Evolutionary conservation across 2,113 vertebrate species (phyloP).

Genomic region (Colius striatus): DNA sequence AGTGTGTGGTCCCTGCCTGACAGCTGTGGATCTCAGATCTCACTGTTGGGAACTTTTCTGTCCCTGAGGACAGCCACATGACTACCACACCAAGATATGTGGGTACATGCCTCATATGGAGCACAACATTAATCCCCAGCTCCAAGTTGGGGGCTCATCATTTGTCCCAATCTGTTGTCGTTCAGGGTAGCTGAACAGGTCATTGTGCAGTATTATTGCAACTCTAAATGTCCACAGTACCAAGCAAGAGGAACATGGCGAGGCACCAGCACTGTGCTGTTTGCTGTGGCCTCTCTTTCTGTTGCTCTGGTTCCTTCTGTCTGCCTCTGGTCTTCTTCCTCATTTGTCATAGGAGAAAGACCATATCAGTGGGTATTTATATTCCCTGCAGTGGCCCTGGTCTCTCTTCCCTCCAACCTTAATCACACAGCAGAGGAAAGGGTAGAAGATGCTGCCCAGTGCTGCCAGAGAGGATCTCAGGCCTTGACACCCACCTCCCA

Average conservation of each 20-base stretch:
- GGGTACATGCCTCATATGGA: not conserved
- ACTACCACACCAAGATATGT: not conserved
- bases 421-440: not conserved
- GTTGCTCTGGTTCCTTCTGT: not conserved
- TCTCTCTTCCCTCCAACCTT: not conserved
- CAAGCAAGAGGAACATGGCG: not conserved
- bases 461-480: not conserved
- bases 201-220: not conserved
- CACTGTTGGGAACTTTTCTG: not conserved
- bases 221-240: not conserved
- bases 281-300: not conserved
- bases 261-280: not conserved
- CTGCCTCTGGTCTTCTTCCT: not conserved
- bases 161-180: not conserved
- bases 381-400: not conserved
- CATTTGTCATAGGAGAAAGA: not conserved
- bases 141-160: not conserved
- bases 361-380: not conserved
- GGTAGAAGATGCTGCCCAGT: not conserved
- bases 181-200: not conserved
- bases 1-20: fast-evolving
- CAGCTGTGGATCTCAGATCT: not conserved
- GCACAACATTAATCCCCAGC: not conserved
- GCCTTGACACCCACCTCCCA: not conserved
- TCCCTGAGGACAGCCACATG: not conserved